phyloP scores from a whole-genome alignment of 2,113 vertebrate species.

The Proteles cristata region DNA sequence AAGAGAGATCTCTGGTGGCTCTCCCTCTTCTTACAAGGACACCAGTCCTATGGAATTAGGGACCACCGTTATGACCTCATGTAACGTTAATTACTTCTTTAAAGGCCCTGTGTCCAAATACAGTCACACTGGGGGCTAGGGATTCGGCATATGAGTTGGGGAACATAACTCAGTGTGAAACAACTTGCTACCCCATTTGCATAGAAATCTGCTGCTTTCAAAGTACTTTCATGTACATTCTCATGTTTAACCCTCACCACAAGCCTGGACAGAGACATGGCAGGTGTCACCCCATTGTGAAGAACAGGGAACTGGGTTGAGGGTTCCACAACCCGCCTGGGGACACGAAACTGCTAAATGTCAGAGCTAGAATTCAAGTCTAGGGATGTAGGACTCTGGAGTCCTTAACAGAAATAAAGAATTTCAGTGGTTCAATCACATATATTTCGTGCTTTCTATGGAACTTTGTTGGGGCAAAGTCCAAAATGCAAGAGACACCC shows the following conservation, averaged over 20 bases:
- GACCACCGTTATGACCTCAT: not conserved
- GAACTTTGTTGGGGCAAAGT: not conserved
- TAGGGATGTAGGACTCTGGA: not conserved
- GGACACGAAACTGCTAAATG: not conserved
- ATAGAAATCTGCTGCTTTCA: not conserved
- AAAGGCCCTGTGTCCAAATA: not conserved
- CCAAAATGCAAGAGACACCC: not conserved
- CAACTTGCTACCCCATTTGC: not conserved
- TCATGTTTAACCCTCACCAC: not conserved
- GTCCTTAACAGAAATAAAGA: not conserved
- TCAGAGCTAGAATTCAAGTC: not conserved
- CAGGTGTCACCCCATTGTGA: not conserved
- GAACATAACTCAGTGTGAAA: not conserved
- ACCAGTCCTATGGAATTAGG: not conserved
- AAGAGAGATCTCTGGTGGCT: not conserved
- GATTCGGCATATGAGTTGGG: not conserved
- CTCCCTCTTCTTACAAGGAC: not conserved
- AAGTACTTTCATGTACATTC: not conserved
- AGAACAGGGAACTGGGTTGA: not conserved
- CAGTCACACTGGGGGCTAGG: not conserved
- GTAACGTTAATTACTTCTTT: not conserved
- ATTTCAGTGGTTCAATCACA: not conserved
- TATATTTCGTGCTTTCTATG: not conserved
- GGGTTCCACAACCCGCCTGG: fast-evolving
- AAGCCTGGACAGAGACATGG: not conserved